Evolutionary conservation across 2,113 vertebrate genomes (phyloP).

Genomic region (Sporophila hypoxantha): DNA sequence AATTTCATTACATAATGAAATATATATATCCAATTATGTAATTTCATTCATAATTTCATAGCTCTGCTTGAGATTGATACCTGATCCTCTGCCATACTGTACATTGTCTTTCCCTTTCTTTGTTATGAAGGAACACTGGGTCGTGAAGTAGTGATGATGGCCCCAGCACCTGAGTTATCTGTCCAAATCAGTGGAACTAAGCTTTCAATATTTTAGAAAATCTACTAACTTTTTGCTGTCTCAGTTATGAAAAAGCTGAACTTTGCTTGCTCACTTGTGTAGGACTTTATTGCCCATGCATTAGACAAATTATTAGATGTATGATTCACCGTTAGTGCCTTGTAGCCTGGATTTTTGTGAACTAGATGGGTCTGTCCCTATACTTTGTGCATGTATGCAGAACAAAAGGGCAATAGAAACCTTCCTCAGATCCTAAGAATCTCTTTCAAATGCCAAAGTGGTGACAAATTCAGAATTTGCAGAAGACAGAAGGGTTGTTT

Average conservation of each 20-base stretch:
- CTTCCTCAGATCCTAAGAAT: background rate
- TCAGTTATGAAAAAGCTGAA: background rate
- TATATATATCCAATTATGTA: background rate
- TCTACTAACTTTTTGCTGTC: background rate
- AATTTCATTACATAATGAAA: background rate
- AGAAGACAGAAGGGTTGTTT: background rate
- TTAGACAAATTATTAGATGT: background rate
- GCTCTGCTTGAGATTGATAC: background rate
- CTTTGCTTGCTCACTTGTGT: background rate
- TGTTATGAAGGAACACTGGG: background rate
- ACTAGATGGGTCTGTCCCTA: background rate
- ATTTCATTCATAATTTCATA: background rate
- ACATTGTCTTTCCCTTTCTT: background rate
- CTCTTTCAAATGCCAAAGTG: background rate
- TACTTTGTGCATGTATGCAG: background rate
- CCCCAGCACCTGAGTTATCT: background rate
- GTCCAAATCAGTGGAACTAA: background rate
- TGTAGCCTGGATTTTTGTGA: background rate
- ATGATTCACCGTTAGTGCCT: background rate
- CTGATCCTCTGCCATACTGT: background rate
- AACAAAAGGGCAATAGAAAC: background rate
- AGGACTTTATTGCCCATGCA: background rate
- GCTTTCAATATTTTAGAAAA: background rate
- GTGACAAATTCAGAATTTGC: background rate
- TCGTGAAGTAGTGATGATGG: background rate